Evolutionary conservation across 1,140 invertebrate species (phyloP), one percentile per base, ranked within the genome.

Genomic region (Sinella curviseta): DNA sequence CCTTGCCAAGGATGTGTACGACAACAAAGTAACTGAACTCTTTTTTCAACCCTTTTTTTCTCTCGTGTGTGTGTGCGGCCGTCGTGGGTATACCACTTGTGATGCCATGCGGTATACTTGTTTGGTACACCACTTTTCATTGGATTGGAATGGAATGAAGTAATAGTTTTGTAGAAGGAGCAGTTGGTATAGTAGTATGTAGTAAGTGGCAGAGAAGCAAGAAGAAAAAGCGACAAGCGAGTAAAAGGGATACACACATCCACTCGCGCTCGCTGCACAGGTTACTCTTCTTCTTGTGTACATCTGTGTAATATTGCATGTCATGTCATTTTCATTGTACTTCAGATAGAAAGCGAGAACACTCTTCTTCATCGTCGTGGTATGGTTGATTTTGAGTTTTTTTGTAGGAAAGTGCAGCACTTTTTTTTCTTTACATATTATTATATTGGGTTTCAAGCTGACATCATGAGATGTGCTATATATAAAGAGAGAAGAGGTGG

Each of bases 21-120:
- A 70, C 30, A 70, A 70, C 31, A 70, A 70, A 70, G 65, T 70
- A 70, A 70, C 65, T 70, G 65, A 70, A 70, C 65, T 33, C n/a
- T 70, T 70, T 30, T 70, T 70, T 70, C 55, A n/a, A n/a, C n/a
- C n/a, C n/a, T n/a, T 26, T 60, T 60, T 60, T 60, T 3, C 55
- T 60, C 24, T n/a, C 14, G 3, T 60, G 12, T 60, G 55, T 4
- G 3, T 12, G 24, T 14, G 14, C n/a, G n/a, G n/a, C n/a, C n/a
- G n/a, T 4, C 3, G 8, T 26, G 55, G 55, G 55, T 60, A 60
- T 60, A 60, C 55, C 55, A 60, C 55, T 33, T 65, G 57, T 12
- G 8, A 65, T 4, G 26, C 8, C 24, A 65, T 65, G 24, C 57
- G 39, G 39, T 48, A 48, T 12, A 48, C 39, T 48, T 48, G 8